Percentiles rank a stretch among this genome's conserved stretches.
phyloP scores from a whole-genome alignment of 1,140 invertebrate species.

The Protaetia brevitarsis region DNA sequence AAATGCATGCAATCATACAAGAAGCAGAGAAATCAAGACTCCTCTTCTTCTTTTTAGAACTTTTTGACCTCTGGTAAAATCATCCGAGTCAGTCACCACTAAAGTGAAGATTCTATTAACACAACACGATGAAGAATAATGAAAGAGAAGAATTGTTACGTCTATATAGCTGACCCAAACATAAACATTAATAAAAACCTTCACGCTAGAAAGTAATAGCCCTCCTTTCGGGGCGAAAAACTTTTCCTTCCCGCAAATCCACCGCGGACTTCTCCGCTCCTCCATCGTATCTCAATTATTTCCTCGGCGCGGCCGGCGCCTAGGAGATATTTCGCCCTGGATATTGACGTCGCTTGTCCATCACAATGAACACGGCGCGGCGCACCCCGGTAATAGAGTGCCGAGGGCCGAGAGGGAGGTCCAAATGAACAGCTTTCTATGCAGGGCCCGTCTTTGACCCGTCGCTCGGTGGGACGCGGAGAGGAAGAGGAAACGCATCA shows the following conservation, averaged over 20 bases:
- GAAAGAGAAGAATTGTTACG: too few species aligned
- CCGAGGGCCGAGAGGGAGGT: conserved; percentile 2
- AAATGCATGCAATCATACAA: too few species aligned
- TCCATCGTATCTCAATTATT: conserved; percentile 20
- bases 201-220: background rate
- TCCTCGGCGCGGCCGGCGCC: background rate
- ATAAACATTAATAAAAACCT: too few species aligned
- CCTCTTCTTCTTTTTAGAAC: too few species aligned
- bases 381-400: background rate
- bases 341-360: conserved; percentile 18
- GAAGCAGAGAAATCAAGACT: too few species aligned
- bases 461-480: background rate
- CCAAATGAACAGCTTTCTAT: conserved; percentile 20
- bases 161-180: too few species aligned
- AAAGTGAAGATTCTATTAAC: too few species aligned
- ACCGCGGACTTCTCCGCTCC: background rate
- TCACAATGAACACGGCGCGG: conserved; percentile 19
- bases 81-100: too few species aligned
- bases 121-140: too few species aligned
- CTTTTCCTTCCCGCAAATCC: background rate
- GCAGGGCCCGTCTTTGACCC: conserved; percentile 4
- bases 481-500: background rate
- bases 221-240: background rate
- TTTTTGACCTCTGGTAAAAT: too few species aligned
- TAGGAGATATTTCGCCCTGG: conserved; percentile 12